Evolutionary conservation across 2,888 invertebrate species (phyloP).

Genomic region (Tineola bisselliella): DNA sequence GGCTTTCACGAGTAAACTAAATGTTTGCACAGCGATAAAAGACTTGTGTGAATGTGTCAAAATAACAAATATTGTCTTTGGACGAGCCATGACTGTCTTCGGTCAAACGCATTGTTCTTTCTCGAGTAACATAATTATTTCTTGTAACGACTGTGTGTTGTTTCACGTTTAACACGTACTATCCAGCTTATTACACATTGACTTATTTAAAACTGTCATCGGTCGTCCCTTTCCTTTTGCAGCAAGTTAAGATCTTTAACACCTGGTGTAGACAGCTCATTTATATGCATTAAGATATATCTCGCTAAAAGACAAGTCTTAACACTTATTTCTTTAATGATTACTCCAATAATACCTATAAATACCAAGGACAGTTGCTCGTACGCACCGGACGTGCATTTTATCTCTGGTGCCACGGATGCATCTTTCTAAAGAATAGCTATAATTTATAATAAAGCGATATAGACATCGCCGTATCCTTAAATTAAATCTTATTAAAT

Average conservation of each 20-base stretch:
- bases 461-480: neutral
- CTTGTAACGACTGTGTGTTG: neutral
- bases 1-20: slow-evolving; percentile 59
- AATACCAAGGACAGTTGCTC: neutral
- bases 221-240: neutral
- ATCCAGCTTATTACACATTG: slow-evolving; percentile 5
- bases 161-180: neutral
- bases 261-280: slow-evolving; percentile 13
- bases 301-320: slow-evolving; percentile 2
- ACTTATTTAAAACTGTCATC: slow-evolving; percentile 8
- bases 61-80: slow-evolving; percentile 63
- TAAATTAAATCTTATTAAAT: neutral
- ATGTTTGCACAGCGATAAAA: slow-evolving; percentile 61
- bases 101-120: slow-evolving; percentile 9
- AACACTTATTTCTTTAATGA: slow-evolving; percentile 3
- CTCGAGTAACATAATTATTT: slow-evolving; percentile 1
- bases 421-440: neutral
- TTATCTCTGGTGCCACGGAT: neutral
- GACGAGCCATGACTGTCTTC: slow-evolving; percentile 32
- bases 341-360: slow-evolving; percentile 1
- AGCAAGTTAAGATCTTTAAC: slow-evolving; percentile 10
- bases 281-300: slow-evolving; percentile 14
- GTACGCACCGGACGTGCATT: neutral
- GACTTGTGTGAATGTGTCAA: slow-evolving; percentile 66
- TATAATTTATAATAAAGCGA: neutral